phyloP scores from a whole-genome alignment of 1,140 invertebrate genomes.

The Formica selysi region DNA sequence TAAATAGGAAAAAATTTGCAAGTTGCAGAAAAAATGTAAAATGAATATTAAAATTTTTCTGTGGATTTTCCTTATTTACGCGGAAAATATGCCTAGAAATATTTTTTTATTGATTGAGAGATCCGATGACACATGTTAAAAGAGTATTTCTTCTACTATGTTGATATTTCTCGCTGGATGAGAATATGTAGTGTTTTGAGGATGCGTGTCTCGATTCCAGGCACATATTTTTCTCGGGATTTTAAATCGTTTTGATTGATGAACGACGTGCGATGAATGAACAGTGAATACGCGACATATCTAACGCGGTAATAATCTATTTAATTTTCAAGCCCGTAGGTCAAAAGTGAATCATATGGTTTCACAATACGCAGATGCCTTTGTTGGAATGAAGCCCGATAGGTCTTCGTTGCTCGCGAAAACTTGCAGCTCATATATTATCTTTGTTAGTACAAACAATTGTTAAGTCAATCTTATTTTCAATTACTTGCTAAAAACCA shows the following conservation, averaged over 20 bases:
- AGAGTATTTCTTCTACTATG: neutral
- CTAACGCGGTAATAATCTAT: neutral
- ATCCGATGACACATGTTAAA: neutral
- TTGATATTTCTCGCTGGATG: neutral
- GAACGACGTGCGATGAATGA: neutral
- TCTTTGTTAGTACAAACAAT: neutral
- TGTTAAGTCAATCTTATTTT: constrained; percentile 1
- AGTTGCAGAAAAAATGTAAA: neutral
- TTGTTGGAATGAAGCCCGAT: neutral
- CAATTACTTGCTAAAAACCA: neutral
- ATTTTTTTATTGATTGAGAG: neutral
- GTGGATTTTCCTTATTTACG: neutral
- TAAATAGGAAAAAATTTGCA: neutral
- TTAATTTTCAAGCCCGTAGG: constrained; percentile 7
- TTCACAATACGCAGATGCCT: neutral
- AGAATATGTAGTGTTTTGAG: neutral
- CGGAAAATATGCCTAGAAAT: neutral
- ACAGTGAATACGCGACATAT: neutral
- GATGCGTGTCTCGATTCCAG: neutral
- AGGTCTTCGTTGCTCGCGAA: neutral
- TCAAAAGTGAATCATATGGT: constrained; percentile 3
- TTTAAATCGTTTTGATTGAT: neutral
- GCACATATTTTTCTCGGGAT: neutral
- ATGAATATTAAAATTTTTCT: neutral
- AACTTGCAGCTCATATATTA: neutral